phyloP scores from a whole-genome alignment of 2,797 vertebrate genomes.

The Knipowitschia caucasica region DNA sequence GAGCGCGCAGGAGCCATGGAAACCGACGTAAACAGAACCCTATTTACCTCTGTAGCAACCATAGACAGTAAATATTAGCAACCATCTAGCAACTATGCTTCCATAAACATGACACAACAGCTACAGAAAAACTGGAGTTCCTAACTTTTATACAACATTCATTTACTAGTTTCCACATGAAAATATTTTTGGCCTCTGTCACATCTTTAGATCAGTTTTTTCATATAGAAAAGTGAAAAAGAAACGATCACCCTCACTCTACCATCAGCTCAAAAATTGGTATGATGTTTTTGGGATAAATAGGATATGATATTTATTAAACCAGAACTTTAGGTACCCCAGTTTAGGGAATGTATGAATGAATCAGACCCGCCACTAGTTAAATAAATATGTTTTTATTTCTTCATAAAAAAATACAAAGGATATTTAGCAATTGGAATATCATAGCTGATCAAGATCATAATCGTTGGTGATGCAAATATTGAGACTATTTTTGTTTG shows the following conservation, averaged over 20 bases:
- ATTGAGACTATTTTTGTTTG: background rate
- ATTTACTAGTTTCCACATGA: too few species aligned
- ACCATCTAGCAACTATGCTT: constrained; percentile 6
- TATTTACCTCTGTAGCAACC: too few species aligned
- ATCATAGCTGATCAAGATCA: background rate
- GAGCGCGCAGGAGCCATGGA: background rate
- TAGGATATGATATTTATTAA: too few species aligned
- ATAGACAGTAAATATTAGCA: background rate
- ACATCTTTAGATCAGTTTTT: too few species aligned
- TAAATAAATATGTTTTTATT: constrained; percentile 43
- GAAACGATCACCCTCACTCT: too few species aligned
- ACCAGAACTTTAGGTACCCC: too few species aligned
- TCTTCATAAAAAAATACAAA: background rate
- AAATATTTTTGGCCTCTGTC: too few species aligned
- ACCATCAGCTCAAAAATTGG: too few species aligned
- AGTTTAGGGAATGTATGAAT: too few species aligned
- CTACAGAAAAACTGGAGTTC: background rate
- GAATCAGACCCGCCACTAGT: background rate
- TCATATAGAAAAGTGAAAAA: too few species aligned
- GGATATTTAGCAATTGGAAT: constrained; percentile 7
- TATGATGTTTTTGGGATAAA: too few species aligned
- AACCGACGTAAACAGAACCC: background rate
- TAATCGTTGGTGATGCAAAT: background rate
- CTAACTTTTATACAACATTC: too few species aligned
- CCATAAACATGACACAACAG: background rate